A percentile compares a stretch with the other conserved stretches of the same genome.
These are phyloP conservation scores for Cyphomyrus discorhynchus DNA, from an alignment of 2,113 vertebrate genomes.

Conservation along the genomic window DNA sequence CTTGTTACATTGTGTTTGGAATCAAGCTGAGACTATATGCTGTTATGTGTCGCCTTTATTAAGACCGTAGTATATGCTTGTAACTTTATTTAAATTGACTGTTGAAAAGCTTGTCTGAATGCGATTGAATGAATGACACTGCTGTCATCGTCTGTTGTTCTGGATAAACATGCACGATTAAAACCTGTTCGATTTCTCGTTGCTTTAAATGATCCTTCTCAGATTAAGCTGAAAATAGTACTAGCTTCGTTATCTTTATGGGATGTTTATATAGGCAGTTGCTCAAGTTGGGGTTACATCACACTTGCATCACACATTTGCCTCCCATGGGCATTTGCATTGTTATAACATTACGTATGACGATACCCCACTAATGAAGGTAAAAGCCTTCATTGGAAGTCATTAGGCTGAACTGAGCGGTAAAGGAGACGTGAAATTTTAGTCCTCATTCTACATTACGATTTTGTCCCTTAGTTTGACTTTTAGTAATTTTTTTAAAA, in stretches of 20 bases:
- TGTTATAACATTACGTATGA: neutral
- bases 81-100: neutral
- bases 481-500: neutral
- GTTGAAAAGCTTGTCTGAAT: neutral
- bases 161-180: neutral
- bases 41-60: neutral
- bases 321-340: neutral
- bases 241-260: neutral
- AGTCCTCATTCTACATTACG: neutral
- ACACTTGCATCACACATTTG: conserved; percentile 13
- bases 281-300: neutral
- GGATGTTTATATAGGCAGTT: neutral
- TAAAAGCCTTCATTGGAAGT: neutral
- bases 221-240: neutral
- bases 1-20: neutral
- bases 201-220: neutral
- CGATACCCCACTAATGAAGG: neutral
- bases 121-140: neutral
- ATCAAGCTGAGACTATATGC: neutral
- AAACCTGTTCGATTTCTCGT: neutral
- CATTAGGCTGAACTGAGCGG: neutral
- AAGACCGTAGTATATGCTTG: neutral
- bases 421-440: neutral
- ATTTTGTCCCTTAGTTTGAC: neutral
- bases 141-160: neutral